Evolutionary conservation across 2,113 vertebrate genomes (phyloP), one percentile per base, ranked within the genome.

Genomic region (Nesoenas mayeri): DNA sequence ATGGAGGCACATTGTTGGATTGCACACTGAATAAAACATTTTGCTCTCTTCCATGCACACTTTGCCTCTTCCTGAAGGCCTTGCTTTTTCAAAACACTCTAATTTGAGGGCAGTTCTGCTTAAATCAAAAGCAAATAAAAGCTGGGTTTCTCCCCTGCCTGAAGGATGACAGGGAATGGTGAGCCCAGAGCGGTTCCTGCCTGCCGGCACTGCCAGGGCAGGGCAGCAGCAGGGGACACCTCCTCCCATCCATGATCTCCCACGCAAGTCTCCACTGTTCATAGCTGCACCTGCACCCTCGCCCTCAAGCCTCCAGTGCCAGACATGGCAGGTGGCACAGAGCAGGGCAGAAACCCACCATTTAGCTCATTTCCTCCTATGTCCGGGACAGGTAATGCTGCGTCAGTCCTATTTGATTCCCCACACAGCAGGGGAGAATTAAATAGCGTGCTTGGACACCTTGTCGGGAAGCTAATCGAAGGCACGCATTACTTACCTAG

Each of bases 241-340:
- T 66, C 34, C 65, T 24, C 31, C 13, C 17, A 12, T 9, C 31
- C 6, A 0, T 14, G 36, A n/a, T 5, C 31, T n/a, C n/a, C 57
- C 28, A 7, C 13, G 20, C 0, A 0, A 19, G 42, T 28, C 28
- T 72, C 58, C 4, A 1, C n/a, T 13, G 2, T 14, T 40, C 28
- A 11, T 2, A 2, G 53, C 28, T 28, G 4, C 9, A 10, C 29
- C 75, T 66, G 31, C 34, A 22, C n/a, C 38, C 34, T 36, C 1
- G 0, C 22, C 16, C 36, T 54, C 29, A 32, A n/a, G 17, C 25
- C 5, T 3, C 15, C 0, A 0, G 21, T 54, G 38, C n/a, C 0
- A 0, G n/a, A 22, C 31, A n/a, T 0, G 2, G 47, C 4, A 4
- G 15, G 47, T 8, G 28, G 25, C 42, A 28, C 51, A 12, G 29